Evolutionary conservation across 64 coral and sea anemone genomes (phyloP), one percentile per base, ranked within the genome.

Genomic region (Catalaphyllia jardinei): DNA sequence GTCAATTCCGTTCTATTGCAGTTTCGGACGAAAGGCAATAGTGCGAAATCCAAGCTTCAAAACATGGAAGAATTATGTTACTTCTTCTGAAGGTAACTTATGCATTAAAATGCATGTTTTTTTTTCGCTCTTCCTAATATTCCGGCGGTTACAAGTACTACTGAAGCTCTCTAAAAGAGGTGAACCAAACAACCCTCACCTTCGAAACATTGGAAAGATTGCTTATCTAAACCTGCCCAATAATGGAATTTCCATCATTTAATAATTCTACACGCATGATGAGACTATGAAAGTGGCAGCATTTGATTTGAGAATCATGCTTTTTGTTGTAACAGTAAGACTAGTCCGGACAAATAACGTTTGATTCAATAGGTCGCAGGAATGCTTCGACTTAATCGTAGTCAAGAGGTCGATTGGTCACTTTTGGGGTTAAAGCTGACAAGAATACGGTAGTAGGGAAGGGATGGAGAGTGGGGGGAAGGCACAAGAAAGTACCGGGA

Each of bases 21-120:
- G 76, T 78, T 78, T n/a, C 22, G 39, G 76, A 78, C 76, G 76
- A 52, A 78, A 78, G 76, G 76, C 76, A 49, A 25, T 78, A n/a
- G 38, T 78, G 24, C 76, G 76, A 78, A 78, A 78, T 78, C 76
- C 76, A 78, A 78, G 76, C n/a, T 78, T 78, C 76, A 78, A 78
- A 78, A 78, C 39, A 20, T 78, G 76, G 76, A 78, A 78, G 76
- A 78, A 52, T 20, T 52, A 54, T 78, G 38, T 78, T 22, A 24
- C 76, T 52, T 49, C 76, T 52, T 24, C 76, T 49, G 76, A 78
- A 78, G 76, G 76, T 78, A 78, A 55, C 76, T 19, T 78, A 52
- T 8, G 9, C 17, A 49, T 8, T 52, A 52, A 52, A 78, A 78
- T 10, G 38, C 33, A 35, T 35, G 33, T 35, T 35, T 35, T 51